These are phyloP conservation scores for Trichogramma dendrolimi DNA, from an alignment of 2,888 invertebrate species.

Conservation along the genomic window DNA sequence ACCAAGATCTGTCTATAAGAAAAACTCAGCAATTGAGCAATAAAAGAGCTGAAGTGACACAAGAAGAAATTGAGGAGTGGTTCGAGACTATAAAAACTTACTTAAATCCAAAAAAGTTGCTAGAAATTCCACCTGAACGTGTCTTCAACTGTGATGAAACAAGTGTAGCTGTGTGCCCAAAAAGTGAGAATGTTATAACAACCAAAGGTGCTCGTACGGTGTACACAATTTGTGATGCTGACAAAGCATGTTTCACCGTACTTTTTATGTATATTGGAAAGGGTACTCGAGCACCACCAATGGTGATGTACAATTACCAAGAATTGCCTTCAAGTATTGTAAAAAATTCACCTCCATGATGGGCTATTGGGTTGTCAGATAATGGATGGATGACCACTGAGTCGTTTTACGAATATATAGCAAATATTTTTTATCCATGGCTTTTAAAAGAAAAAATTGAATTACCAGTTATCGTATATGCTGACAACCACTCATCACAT, in stretches of 20 bases:
- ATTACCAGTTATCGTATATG: slow-evolving; percentile 11
- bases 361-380: slow-evolving; percentile 19
- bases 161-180: slow-evolving; percentile 13
- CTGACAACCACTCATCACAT: slow-evolving; percentile 10
- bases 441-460: slow-evolving; percentile 1
- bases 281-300: slow-evolving; percentile 18
- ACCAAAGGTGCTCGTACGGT: slow-evolving; percentile 10
- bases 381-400: slow-evolving; percentile 16
- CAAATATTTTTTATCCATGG: slow-evolving; percentile 6
- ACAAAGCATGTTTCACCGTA: slow-evolving; percentile 17
- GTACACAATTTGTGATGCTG: slow-evolving; percentile 13
- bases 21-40: slow-evolving; percentile 34
- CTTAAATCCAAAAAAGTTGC: slow-evolving; percentile 29
- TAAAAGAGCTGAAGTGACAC: slow-evolving; percentile 32
- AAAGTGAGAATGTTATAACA: slow-evolving; percentile 11
- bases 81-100: slow-evolving; percentile 32
- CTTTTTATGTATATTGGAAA: slow-evolving; percentile 20
- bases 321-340: slow-evolving; percentile 13
- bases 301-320: slow-evolving; percentile 17
- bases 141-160: slow-evolving; percentile 25
- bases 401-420: slow-evolving; percentile 12
- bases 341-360: slow-evolving; percentile 4
- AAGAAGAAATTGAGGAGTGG: slow-evolving; percentile 35
- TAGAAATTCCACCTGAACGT: slow-evolving; percentile 31
- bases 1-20: slow-evolving; percentile 32